These are phyloP conservation scores for Apeltes quadracus DNA, from an alignment of 2,113 vertebrate species.

Conservation along the genomic window DNA sequence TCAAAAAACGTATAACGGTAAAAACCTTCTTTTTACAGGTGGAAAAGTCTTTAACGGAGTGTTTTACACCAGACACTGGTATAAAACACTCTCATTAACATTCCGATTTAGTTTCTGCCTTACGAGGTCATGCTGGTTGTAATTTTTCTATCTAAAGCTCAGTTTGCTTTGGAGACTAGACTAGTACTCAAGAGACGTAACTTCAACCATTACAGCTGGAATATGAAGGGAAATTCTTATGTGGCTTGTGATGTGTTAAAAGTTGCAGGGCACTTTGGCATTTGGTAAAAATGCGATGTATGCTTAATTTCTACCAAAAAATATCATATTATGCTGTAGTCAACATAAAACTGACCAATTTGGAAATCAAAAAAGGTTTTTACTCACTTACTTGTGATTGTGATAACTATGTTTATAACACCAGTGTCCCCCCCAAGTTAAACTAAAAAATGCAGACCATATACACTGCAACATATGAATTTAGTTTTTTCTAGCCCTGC, in stretches of 20 bases:
- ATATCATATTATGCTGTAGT: neutral
- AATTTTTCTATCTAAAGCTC: neutral
- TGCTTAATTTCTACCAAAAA: neutral
- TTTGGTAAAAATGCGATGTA: neutral
- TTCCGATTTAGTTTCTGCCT: constrained; percentile 11
- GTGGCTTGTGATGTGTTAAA: too few species aligned
- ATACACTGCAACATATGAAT: too few species aligned
- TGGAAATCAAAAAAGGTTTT: neutral
- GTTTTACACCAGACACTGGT: too few species aligned
- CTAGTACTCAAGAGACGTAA: too few species aligned
- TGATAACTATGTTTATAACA: too few species aligned
- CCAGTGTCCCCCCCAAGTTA: too few species aligned
- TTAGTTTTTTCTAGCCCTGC: too few species aligned
- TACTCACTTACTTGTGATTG: neutral
- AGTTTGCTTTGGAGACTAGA: constrained; percentile 1
- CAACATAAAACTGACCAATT: neutral
- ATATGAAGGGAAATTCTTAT: too few species aligned
- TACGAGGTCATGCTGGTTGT: neutral
- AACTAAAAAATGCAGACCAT: too few species aligned
- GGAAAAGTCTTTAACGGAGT: constrained; percentile 1
- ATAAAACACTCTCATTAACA: constrained; percentile 10
- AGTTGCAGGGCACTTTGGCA: too few species aligned
- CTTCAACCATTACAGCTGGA: too few species aligned
- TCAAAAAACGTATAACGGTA: neutral
- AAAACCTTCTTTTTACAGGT: constrained; percentile 1